Conservation (phyloP, 1,140 invertebrate genomes). For the Pemphigus obesinymphae region DNA sequence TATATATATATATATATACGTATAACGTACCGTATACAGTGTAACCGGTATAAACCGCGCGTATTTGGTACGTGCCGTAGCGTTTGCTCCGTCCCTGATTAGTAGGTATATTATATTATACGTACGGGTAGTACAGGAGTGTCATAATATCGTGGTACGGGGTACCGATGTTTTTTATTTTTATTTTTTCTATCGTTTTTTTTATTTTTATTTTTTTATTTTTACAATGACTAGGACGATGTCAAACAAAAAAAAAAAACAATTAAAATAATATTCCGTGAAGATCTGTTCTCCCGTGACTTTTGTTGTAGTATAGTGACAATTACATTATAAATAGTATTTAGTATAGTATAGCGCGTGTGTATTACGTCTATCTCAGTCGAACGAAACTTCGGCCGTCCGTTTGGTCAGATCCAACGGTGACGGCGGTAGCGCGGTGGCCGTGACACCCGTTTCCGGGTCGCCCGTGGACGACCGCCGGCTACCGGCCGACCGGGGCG, state of each 20-base stretch:
- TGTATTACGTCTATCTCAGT: neutral
- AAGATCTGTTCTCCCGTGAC: too few species aligned
- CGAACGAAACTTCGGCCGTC: slow-evolving; percentile 10
- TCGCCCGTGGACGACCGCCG: neutral
- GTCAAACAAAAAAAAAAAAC: neutral
- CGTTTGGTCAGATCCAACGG: slow-evolving; percentile 45
- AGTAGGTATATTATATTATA: neutral
- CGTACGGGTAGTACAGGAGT: too few species aligned
- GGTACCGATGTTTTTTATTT: neutral
- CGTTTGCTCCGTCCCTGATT: neutral
- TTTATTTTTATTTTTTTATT: neutral
- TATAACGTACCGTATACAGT: neutral
- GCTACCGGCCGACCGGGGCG: slow-evolving; percentile 25
- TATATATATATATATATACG: too few species aligned
- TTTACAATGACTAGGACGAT: slow-evolving; percentile 32
- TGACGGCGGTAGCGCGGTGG: slow-evolving; percentile 32
- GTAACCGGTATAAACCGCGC: neutral
- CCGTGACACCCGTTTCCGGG: slow-evolving; percentile 43
- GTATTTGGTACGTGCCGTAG: too few species aligned
- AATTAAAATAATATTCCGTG: neutral
- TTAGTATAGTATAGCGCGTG: neutral
- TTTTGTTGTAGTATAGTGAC: neutral
- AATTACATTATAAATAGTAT: neutral
- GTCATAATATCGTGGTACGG: neutral
- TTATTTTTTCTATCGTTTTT: neutral